Evolutionary conservation across 2,888 invertebrate species (phyloP).

Genomic region (Leptopilina drosophilae): DNA sequence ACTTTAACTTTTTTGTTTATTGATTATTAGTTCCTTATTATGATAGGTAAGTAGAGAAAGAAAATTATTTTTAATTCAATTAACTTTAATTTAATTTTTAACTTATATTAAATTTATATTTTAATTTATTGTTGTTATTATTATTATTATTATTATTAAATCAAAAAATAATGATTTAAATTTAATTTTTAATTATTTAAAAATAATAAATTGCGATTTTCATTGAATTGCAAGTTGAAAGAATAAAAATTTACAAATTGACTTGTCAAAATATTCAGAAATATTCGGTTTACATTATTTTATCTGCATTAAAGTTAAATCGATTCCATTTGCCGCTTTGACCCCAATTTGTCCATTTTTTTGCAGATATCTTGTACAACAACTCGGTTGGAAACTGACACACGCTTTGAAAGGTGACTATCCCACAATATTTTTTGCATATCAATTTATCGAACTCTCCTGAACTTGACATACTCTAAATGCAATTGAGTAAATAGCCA

Average conservation of each 20-base stretch:
- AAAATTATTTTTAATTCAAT: too few species aligned
- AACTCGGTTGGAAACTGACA: slow-evolving; percentile 79
- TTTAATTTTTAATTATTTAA: too few species aligned
- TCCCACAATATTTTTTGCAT: slow-evolving; percentile 26
- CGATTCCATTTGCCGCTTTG: slow-evolving; percentile 7
- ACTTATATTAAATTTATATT: too few species aligned
- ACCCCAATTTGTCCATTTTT: not conserved
- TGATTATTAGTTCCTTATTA: not conserved
- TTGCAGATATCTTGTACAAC: slow-evolving; percentile 80
- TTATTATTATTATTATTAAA: too few species aligned
- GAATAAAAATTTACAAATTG: too few species aligned
- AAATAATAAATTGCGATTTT: too few species aligned
- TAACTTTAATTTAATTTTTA: too few species aligned
- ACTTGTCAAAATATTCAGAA: too few species aligned
- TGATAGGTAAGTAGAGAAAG: too few species aligned
- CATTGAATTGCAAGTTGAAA: too few species aligned
- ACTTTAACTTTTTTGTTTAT: not conserved
- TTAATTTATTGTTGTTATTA: too few species aligned
- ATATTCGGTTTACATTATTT: not conserved
- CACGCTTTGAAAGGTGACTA: slow-evolving; percentile 81
- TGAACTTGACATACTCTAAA: slow-evolving; percentile 2
- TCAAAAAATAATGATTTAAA: too few species aligned
- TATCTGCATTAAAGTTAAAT: slow-evolving; percentile 8
- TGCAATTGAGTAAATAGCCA: not conserved
- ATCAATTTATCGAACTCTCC: slow-evolving; percentile 16